Conservation (phyloP, 1,140 invertebrate genomes). For the Asobara japonica region DNA sequence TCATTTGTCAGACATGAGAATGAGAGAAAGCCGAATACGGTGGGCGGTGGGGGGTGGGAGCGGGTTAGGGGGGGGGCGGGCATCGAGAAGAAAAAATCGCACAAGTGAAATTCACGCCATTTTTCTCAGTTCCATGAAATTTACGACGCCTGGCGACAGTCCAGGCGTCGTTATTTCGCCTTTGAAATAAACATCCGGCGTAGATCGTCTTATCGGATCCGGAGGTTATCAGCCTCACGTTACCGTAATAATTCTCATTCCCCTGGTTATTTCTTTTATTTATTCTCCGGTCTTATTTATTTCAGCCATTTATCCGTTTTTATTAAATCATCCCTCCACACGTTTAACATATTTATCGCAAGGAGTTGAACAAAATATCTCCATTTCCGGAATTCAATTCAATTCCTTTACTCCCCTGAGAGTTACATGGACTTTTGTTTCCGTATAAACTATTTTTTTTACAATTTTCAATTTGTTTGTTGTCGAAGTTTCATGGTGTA, state of each 20-base stretch:
- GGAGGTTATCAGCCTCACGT: slow-evolving; percentile 54
- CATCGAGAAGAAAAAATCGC: slow-evolving; percentile 11
- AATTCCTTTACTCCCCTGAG: no score
- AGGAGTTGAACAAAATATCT: not conserved
- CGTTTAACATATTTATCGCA: no score
- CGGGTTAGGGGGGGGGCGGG: no score
- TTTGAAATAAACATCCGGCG: slow-evolving; percentile 63
- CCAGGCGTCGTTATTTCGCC: slow-evolving; percentile 63
- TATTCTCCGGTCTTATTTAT: not conserved
- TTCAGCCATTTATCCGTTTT: not conserved
- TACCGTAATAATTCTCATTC: slow-evolving; percentile 47
- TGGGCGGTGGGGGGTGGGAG: not conserved
- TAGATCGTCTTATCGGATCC: slow-evolving; percentile 59
- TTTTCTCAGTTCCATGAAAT: slow-evolving; percentile 29
- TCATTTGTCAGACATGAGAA: slow-evolving; percentile 12
- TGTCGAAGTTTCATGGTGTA: no score
- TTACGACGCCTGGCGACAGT: slow-evolving; percentile 57
- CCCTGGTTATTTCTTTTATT: slow-evolving; percentile 7
- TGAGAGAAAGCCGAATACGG: not conserved
- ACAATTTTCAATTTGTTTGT: no score
- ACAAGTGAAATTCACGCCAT: slow-evolving; percentile 33
- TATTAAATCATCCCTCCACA: not conserved
- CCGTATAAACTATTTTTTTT: no score
- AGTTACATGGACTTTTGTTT: no score
- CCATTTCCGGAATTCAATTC: not conserved